Percentiles rank a stretch among this genome's conserved stretches.
phyloP scores from a whole-genome alignment of 2,888 invertebrate species.

The Furcula furcula region DNA sequence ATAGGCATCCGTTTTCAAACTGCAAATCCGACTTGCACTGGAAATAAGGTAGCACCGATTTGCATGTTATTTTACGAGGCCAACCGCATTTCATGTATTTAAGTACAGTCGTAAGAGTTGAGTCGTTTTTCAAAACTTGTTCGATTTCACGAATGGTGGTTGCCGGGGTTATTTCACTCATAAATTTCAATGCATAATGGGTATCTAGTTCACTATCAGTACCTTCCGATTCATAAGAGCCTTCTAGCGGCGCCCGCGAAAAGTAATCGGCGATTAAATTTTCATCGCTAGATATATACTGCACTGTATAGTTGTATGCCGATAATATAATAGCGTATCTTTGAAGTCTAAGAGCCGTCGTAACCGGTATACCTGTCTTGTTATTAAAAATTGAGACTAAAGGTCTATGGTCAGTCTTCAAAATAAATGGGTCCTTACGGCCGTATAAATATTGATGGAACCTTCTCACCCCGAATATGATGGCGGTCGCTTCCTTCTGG shows the following conservation, averaged over 20 bases:
- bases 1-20: constrained; percentile 1
- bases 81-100: neutral
- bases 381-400: constrained; percentile 1
- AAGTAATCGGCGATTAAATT: constrained; percentile 2
- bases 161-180: too few relatives aligned
- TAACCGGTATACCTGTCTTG: neutral
- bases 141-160: too few relatives aligned
- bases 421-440: constrained; percentile 1
- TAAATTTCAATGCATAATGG: too few relatives aligned
- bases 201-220: too few relatives aligned
- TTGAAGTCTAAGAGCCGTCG: neutral
- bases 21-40: constrained; percentile 2
- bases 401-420: constrained; percentile 3
- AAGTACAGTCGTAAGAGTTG: neutral
- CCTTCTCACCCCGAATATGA: neutral
- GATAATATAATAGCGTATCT: constrained; percentile 1
- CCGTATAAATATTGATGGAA: constrained; percentile 1
- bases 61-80: constrained; percentile 1
- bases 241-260: neutral
- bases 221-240: constrained; percentile 4
- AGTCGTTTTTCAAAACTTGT: too few relatives aligned
- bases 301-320: constrained; percentile 1
- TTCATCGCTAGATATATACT: neutral
- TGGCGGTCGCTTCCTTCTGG: constrained; percentile 1
- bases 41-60: constrained; percentile 3